Conservation (phyloP, 1,140 invertebrate genomes). For the Papilio machaon region DNA sequence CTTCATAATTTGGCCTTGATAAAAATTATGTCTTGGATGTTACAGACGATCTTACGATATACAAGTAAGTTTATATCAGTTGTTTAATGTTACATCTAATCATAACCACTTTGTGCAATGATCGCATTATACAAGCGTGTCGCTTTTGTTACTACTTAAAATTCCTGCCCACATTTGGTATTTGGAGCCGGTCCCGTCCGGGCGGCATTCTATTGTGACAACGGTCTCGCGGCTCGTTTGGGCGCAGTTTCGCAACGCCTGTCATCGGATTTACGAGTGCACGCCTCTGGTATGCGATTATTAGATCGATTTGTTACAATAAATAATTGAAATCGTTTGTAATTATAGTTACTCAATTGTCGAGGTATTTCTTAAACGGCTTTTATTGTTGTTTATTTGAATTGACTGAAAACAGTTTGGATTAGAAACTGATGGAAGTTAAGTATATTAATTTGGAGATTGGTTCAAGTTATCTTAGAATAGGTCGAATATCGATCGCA, state of each 20-base stretch:
- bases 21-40: neutral
- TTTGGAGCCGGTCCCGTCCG: constrained; percentile 47
- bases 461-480: neutral
- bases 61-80: neutral
- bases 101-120: constrained; percentile 12
- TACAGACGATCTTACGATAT: neutral
- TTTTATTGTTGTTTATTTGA: neutral
- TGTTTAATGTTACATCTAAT: constrained; percentile 24
- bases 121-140: constrained; percentile 26
- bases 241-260: constrained; percentile 32
- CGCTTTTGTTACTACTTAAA: constrained; percentile 39
- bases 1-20: neutral
- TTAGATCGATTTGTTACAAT: constrained; percentile 30
- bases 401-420: neutral
- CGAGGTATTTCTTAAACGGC: constrained; percentile 14
- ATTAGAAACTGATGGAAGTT: neutral
- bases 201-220: constrained; percentile 53
- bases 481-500: neutral
- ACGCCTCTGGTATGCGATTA: constrained; percentile 35
- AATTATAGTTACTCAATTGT: constrained; percentile 26
- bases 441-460: neutral
- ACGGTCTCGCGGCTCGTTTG: constrained; percentile 35
- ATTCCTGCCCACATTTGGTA: constrained; percentile 55
- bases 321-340: constrained; percentile 36
- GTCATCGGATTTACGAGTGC: constrained; percentile 35